Percentiles rank a stretch among this genome's conserved stretches.
These are phyloP conservation scores for Zosterops lateralis DNA, from an alignment of 2,113 vertebrate genomes.

Conservation along the genomic window DNA sequence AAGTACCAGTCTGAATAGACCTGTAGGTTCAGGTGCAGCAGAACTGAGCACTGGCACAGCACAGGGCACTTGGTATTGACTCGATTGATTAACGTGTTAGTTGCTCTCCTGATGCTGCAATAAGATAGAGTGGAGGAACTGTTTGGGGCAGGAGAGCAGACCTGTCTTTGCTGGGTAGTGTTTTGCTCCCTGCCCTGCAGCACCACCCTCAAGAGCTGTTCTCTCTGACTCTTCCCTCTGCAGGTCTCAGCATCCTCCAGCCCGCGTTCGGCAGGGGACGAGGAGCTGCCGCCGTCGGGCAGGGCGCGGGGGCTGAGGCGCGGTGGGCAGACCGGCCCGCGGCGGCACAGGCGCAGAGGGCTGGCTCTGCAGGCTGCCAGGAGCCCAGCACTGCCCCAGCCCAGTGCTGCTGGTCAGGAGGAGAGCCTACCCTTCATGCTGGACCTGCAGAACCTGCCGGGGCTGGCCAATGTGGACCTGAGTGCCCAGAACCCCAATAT, in stretches of 20 bases:
- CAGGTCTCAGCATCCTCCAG: conserved; percentile 66
- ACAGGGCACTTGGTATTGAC: neutral
- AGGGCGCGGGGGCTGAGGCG: conserved; percentile 69
- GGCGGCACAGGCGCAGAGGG: conserved; percentile 67
- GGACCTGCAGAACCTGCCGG: conserved; percentile 86
- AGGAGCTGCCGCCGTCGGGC: conserved; percentile 65
- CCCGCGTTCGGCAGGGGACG: neutral
- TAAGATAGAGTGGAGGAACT: neutral
- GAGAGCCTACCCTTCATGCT: conserved; percentile 81
- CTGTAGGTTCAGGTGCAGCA: neutral
- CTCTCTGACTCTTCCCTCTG: neutral
- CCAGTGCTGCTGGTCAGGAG: conserved; percentile 39
- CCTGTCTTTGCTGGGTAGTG: fast-evolving
- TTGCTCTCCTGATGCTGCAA: neutral
- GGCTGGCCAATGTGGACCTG: conserved; percentile 81
- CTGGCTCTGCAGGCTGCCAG: conserved; percentile 55
- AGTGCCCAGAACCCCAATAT: conserved; percentile 89
- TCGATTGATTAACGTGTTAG: neutral
- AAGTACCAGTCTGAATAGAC: neutral
- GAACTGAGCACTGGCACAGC: neutral
- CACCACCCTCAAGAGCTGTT: neutral
- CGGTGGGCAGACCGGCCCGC: neutral
- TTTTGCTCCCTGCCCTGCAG: neutral
- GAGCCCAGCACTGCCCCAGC: conserved; percentile 47
- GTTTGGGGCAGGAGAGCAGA: neutral